Conservation (phyloP, 2,888 invertebrate genomes). For the Andricus curvator region DNA sequence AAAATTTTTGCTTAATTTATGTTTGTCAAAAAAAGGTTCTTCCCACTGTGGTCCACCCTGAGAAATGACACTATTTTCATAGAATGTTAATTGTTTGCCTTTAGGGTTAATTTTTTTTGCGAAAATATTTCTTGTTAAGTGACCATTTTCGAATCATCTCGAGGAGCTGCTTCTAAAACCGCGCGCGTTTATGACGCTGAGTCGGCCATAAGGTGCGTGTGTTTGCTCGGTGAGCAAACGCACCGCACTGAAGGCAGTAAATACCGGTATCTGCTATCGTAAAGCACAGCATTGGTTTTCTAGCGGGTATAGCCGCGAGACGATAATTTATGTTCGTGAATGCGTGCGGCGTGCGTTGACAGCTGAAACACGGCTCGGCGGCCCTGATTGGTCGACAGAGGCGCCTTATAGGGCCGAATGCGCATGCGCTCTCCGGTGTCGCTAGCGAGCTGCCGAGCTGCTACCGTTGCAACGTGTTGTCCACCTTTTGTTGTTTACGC, state of each 20-base stretch:
- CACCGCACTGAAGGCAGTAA: conserved; percentile 33
- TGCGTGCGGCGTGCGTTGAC: conserved; percentile 72
- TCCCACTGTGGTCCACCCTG: no score
- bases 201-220: background rate
- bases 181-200: conserved; percentile 20
- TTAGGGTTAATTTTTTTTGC: background rate
- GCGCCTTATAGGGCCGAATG: conserved; percentile 75
- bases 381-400: conserved; percentile 72
- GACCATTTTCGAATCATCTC: background rate
- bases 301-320: conserved; percentile 53
- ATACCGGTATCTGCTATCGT: conserved; percentile 39
- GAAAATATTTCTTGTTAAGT: background rate
- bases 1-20: no score
- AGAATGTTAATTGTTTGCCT: background rate
- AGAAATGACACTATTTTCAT: background rate
- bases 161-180: conserved; percentile 10
- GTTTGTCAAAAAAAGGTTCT: no score
- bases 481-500: conserved; percentile 47
- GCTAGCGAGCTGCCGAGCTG: conserved; percentile 12
- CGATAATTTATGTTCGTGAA: conserved; percentile 75
- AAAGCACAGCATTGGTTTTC: conserved; percentile 67
- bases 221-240: conserved; percentile 12
- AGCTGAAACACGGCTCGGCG: conserved; percentile 74
- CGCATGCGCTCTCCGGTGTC: conserved; percentile 70
- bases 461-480: no score